Base-by-base conservation (phyloP, 2,888 invertebrate genomes). In the Habrosyne pyritoides region DNA sequence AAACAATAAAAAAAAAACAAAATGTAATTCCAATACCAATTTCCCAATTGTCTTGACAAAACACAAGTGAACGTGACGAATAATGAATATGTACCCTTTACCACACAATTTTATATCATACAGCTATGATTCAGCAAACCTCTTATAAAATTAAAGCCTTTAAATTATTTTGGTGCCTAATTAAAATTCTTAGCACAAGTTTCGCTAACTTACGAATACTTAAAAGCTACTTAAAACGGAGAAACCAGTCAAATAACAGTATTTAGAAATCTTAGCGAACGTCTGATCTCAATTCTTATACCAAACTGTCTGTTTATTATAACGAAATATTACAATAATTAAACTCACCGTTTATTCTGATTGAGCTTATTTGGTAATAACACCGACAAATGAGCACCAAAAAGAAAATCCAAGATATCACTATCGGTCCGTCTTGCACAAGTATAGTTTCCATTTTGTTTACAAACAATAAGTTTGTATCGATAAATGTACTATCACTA, bases 391-490 rank as follows among this genome's bases (percentile, higher is more conserved):
- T 91, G 61, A 91, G 73, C 64, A 89, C 62, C 52, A 93, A 64
- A 61, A 91, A 91, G 59, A 91, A 81, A 72, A 91, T 84, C 92
- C 91, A 91, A 21, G 93, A 89, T 57, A 92, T 67, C 65, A 91
- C 78, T 58, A 91, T 83, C 1, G 91, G 91, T 30, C 85, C 85
- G 52, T 92, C 92, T 77, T 88, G 87, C 70, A 86, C 87, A 14
- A 87, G 56, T 57, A 87, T 60, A 53, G 73, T 70, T 63, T 87
- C 87, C 89, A 90, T 89, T 59, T 71, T 72, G 64, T 66, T 62
- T 63, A 67, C 55, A 69, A 69, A 74, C 68, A 63, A 46, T 48
- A 42, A 36, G 24, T 21, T 52, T 33, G 36, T 36, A 54, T 52
- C 46, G 36, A 21, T 26, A 7, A 52, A 52, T 51, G 55, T 47